Percentiles rank a stretch among this genome's conserved stretches.
phyloP scores from a whole-genome alignment of 1,140 invertebrate species.

The Ylistrum balloti region DNA sequence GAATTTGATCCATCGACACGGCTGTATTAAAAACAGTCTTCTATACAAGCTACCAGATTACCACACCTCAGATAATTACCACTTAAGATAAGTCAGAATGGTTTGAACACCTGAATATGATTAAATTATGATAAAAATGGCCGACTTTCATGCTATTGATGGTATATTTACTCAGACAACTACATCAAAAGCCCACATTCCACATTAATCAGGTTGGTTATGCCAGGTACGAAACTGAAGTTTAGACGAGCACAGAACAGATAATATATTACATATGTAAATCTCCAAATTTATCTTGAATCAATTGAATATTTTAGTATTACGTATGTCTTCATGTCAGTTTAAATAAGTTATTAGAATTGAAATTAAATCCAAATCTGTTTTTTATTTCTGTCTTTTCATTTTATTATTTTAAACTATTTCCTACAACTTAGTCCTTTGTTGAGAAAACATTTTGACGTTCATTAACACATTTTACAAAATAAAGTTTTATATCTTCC shows the following conservation, averaged over 20 bases:
- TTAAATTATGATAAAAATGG: constrained; percentile 3
- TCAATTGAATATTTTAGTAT: background rate
- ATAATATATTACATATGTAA: background rate
- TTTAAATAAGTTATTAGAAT: background rate
- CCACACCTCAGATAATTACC: background rate
- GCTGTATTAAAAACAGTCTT: background rate
- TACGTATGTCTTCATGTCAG: background rate
- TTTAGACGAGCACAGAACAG: background rate
- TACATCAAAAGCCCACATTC: constrained; percentile 25
- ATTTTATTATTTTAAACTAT: too few relatives aligned
- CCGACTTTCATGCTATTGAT: background rate
- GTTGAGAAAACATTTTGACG: background rate
- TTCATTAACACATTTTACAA: background rate
- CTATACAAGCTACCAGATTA: background rate
- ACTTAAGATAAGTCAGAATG: constrained; percentile 6
- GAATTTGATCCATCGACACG: background rate
- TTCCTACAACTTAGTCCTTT: too few relatives aligned
- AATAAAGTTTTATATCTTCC: background rate
- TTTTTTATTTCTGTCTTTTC: too few relatives aligned
- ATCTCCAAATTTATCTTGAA: background rate
- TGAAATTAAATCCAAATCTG: too few relatives aligned
- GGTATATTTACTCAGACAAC: background rate
- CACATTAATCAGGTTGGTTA: background rate
- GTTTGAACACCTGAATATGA: constrained; percentile 34
- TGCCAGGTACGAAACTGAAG: background rate